These are phyloP conservation scores for Melanerpes formicivorus DNA, from an alignment of 2,113 vertebrate species.

Conservation along the genomic window DNA sequence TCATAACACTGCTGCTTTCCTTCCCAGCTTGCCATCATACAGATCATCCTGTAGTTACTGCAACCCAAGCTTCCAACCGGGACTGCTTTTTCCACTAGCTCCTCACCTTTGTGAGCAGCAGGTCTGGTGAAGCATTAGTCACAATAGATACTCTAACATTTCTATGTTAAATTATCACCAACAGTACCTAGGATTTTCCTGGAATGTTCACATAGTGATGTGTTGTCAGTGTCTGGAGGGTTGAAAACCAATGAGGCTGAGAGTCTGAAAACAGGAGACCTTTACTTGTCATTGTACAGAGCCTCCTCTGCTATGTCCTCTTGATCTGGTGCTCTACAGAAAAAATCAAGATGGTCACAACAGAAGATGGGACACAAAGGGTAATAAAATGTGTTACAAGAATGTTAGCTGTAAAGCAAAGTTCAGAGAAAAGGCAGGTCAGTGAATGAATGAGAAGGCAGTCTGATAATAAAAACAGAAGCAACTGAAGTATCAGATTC, in stretches of 20 bases:
- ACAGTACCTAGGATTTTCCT: not conserved
- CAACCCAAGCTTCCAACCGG: not conserved
- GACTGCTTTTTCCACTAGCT: not conserved
- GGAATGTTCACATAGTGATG: not conserved
- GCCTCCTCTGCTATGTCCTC: not conserved
- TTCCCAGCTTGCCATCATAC: not conserved
- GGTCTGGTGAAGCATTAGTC: not conserved
- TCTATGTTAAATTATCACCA: not conserved
- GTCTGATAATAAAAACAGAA: not conserved
- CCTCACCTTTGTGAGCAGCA: not conserved
- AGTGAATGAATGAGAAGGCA: not conserved
- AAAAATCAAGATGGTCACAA: not conserved
- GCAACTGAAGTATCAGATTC: not conserved
- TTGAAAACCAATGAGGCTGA: not conserved
- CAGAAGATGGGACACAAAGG: not conserved
- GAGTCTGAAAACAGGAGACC: not conserved
- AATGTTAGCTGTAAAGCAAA: not conserved
- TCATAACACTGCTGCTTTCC: not conserved
- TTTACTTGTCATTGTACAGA: not conserved
- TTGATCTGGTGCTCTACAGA: not conserved
- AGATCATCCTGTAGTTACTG: not conserved
- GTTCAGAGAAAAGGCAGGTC: not conserved
- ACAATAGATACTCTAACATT: not conserved
- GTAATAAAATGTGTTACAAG: not conserved
- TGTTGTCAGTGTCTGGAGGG: not conserved